Conservation (phyloP, 2,113 vertebrate genomes). For the Erythrocercus mccallii region DNA sequence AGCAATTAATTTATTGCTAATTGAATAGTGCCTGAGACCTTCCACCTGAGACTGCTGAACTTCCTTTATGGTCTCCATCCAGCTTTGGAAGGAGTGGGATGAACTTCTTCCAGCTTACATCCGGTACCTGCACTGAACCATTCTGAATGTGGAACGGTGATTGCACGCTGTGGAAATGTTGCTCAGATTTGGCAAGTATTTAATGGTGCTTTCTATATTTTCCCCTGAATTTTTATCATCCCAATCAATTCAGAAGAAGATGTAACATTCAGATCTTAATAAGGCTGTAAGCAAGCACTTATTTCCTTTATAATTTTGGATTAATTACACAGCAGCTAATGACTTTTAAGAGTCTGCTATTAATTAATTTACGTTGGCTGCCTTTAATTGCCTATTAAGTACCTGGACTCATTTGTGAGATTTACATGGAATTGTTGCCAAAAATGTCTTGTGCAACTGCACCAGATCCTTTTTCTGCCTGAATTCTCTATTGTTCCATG, state of each 20-base stretch:
- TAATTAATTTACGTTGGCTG: constrained; percentile 54
- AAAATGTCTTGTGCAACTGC: neutral
- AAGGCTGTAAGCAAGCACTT: constrained; percentile 31
- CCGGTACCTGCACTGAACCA: neutral
- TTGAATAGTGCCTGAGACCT: neutral
- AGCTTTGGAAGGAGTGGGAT: neutral
- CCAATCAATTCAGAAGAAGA: neutral
- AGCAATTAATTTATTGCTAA: constrained; percentile 3
- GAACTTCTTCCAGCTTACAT: neutral
- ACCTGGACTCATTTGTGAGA: constrained; percentile 25
- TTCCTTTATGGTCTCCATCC: neutral
- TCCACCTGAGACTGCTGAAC: neutral
- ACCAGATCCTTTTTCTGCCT: neutral
- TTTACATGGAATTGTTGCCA: constrained; percentile 34
- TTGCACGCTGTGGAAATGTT: neutral
- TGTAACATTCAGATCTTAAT: constrained; percentile 32
- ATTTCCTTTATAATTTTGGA: constrained; percentile 53
- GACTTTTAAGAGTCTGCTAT: constrained; percentile 42
- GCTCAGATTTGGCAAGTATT: neutral
- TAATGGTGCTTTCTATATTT: neutral
- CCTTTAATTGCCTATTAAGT: constrained; percentile 62
- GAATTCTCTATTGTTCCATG: constrained; percentile 14
- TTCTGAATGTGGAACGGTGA: neutral
- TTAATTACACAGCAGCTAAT: constrained; percentile 53
- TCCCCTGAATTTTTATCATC: neutral